These are phyloP conservation scores for Monochamus saltuarius DNA, from an alignment of 1,140 invertebrate genomes.

Conservation along the genomic window DNA sequence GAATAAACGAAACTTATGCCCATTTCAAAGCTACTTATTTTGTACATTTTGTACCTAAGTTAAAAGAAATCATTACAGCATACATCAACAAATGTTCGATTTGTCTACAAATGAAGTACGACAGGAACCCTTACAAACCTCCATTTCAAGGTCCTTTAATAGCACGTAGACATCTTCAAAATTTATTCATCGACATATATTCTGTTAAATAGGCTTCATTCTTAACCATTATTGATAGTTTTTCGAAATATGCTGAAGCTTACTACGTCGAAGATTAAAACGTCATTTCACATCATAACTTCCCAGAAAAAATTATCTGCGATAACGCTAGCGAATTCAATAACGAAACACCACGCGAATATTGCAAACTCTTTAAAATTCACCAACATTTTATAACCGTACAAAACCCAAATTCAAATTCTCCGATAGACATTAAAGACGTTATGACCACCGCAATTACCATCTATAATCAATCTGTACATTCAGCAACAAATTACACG, in stretches of 20 bases:
- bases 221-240: conserved; percentile 22
- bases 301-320: conserved; percentile 23
- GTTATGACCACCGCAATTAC: neutral
- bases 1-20: too few relatives aligned
- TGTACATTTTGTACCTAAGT: too few relatives aligned
- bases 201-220: conserved; percentile 22
- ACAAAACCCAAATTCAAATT: neutral
- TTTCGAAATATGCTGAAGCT: conserved; percentile 26
- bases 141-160: neutral
- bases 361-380: too few relatives aligned
- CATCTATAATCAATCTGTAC: conserved; percentile 4
- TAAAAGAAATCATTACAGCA: too few relatives aligned
- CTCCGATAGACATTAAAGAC: conserved; percentile 10
- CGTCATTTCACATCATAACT: conserved; percentile 18
- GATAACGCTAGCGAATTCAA: neutral
- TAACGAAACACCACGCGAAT: too few relatives aligned
- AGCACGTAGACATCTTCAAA: conserved; percentile 24
- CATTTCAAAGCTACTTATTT: too few relatives aligned
- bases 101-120: too few relatives aligned
- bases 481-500: neutral
- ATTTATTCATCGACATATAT: conserved; percentile 18
- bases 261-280: conserved; percentile 5
- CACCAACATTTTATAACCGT: too few relatives aligned
- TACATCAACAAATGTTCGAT: too few relatives aligned
- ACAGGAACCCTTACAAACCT: too few relatives aligned